Conservation (phyloP, 1,140 invertebrate species). For the Drosophila paulistorum region DNA sequence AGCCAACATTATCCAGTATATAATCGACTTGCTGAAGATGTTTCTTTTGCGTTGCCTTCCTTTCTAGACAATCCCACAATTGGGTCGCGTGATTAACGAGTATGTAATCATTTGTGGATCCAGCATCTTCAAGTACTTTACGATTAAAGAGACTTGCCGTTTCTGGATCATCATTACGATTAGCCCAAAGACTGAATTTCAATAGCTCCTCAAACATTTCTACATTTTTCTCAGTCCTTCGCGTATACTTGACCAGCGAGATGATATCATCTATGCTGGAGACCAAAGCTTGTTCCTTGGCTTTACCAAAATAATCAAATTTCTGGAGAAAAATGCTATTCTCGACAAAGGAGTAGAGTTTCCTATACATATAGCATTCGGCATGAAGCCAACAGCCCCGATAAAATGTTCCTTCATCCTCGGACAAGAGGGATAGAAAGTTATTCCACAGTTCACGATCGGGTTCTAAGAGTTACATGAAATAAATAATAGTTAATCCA, state of each 20-base stretch:
- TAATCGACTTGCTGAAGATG: slow-evolving; percentile 86
- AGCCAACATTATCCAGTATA: slow-evolving; percentile 96
- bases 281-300: slow-evolving; percentile 88
- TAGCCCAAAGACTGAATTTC: slow-evolving; percentile 88
- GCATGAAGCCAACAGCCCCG: slow-evolving; percentile 92
- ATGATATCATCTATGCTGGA: slow-evolving; percentile 85
- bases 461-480: slow-evolving; percentile 42
- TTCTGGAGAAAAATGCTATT: slow-evolving; percentile 87
- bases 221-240: slow-evolving; percentile 62
- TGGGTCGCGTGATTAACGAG: slow-evolving; percentile 87
- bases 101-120: slow-evolving; percentile 87
- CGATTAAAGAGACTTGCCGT: slow-evolving; percentile 39
- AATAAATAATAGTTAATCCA: neutral
- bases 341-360: slow-evolving; percentile 90
- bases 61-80: slow-evolving; percentile 84
- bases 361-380: slow-evolving; percentile 97
- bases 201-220: slow-evolving; percentile 85
- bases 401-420: slow-evolving; percentile 88
- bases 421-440: slow-evolving; percentile 76
- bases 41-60: slow-evolving; percentile 32
- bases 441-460: slow-evolving; percentile 84
- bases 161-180: slow-evolving; percentile 91
- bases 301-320: slow-evolving; percentile 91
- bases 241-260: slow-evolving; percentile 83
- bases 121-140: slow-evolving; percentile 87